phyloP scores from a whole-genome alignment of 2,888 invertebrate species.

The Caprella mutica region DNA sequence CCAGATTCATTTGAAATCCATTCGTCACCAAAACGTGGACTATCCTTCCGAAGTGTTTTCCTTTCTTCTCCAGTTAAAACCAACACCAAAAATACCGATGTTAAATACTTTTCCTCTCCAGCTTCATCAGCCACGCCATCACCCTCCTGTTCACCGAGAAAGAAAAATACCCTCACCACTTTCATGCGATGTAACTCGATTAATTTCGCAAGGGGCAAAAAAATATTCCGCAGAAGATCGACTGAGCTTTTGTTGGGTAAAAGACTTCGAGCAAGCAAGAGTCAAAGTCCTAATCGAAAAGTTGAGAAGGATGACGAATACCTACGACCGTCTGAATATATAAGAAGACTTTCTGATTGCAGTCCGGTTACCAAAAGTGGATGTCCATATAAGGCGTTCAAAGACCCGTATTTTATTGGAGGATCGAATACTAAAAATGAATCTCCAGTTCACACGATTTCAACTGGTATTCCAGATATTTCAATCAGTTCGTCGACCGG shows the following conservation, averaged over 20 bases:
- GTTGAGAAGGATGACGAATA: background rate
- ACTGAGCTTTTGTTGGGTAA: background rate
- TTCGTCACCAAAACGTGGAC: background rate
- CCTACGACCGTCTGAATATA: background rate
- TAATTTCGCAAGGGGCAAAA: background rate
- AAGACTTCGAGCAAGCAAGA: background rate
- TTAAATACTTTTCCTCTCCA: background rate
- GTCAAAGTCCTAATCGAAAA: conserved; percentile 5
- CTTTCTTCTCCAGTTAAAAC: too few relatives aligned
- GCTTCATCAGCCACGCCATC: background rate
- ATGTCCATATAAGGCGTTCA: conserved; percentile 2
- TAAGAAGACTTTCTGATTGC: conserved; percentile 3
- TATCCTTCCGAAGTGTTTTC: too few relatives aligned
- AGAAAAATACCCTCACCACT: background rate
- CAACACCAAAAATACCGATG: too few relatives aligned
- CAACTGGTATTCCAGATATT: background rate
- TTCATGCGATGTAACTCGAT: conserved; percentile 5
- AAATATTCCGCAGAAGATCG: conserved; percentile 7
- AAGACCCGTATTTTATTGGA: conserved; percentile 7
- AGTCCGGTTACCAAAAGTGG: conserved; percentile 10
- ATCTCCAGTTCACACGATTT: background rate
- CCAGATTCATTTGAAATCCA: background rate
- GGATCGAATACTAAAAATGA: background rate
- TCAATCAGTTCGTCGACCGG: too few relatives aligned
- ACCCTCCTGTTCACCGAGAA: background rate